Base-by-base conservation (phyloP, 2,888 invertebrate genomes). In the Zygogramma bicolorata region DNA sequence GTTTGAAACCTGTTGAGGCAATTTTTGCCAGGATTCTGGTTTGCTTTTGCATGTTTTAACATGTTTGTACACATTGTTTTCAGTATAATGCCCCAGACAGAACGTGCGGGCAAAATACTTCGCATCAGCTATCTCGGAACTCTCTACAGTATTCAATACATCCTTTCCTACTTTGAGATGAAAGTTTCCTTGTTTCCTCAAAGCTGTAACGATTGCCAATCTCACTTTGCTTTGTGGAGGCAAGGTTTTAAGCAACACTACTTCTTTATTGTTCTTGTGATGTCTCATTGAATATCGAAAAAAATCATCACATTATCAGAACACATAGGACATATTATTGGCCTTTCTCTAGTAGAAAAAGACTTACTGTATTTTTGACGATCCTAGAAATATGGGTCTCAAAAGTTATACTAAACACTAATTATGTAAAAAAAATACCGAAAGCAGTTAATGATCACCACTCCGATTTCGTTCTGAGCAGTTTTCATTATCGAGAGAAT, bases 311-410 rank as follows among this genome's bases (percentile, higher is more conserved):
- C 42, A n/a, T 42, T 15, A n/a, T 42, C 25, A 62, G 20, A 76
- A 69, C 77, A 75, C 8, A 76, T 63, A 29, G 77, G 73, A 31
- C 76, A 77, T 13, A 76, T 68, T 5, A 71, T 75, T 49, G 76
- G 76, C 15, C 40, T 42, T 42, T 42, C 40, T 15, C 40, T 42
- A 15, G 40, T 15, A 6, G 40, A 13, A 2, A 15, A 15, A 6
- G 13, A n/a, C 15, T n/a, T 42, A 6, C 6, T 6, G 6, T 42
- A 18, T 42, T n/a, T 42, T 31, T 31, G 31, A 31, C 31, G 31
- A 31, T 31, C 31, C 31, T n/a, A 31, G 8, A 31, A 31, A 31
- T 31, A 31, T 31, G 31, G 5, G 31, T 6, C 31, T 31, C 8
- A 31, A 31, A 31, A 31, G 31, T 31, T 4, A 31, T 31, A 31